These are phyloP conservation scores for Lordiphosa andalusiaca DNA, from an alignment of 2,888 invertebrate species.

Conservation along the genomic window DNA sequence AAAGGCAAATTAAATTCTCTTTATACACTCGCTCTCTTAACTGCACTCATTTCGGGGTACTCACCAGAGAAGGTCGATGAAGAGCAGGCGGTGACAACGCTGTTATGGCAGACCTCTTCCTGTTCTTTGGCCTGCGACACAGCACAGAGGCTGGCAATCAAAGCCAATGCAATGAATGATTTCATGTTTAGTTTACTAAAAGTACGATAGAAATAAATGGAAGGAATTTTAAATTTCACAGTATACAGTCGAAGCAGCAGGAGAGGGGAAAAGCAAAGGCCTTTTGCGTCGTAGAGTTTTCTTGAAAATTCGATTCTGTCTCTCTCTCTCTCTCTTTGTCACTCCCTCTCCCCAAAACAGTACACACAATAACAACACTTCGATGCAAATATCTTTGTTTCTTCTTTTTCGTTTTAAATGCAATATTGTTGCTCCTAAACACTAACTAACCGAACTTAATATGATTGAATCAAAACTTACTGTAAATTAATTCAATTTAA, in stretches of 20 bases:
- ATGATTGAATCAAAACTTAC: slow-evolving; percentile 43
- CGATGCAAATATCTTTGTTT: slow-evolving; percentile 5
- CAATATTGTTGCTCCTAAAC: neutral
- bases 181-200: slow-evolving; percentile 81
- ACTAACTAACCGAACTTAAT: slow-evolving; percentile 32
- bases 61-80: slow-evolving; percentile 62
- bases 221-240: slow-evolving; percentile 50
- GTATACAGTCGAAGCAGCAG: slow-evolving; percentile 21
- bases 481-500: slow-evolving; percentile 30
- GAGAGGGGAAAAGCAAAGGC: slow-evolving; percentile 10
- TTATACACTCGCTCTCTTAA: slow-evolving; percentile 29
- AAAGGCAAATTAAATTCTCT: slow-evolving; percentile 28
- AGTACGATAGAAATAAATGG: slow-evolving; percentile 27
- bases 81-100: slow-evolving; percentile 82
- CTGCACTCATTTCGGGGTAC: slow-evolving; percentile 36
- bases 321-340: slow-evolving; percentile 3
- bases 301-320: slow-evolving; percentile 48
- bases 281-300: slow-evolving; percentile 58
- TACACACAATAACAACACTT: slow-evolving; percentile 14
- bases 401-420: neutral
- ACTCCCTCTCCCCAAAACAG: slow-evolving; percentile 18
- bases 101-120: slow-evolving; percentile 84
- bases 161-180: slow-evolving; percentile 81
- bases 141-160: slow-evolving; percentile 80
- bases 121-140: slow-evolving; percentile 78